Evolutionary conservation across 2,888 invertebrate species (phyloP), one percentile per base, ranked within the genome.

Genomic region (Stenolophus ochropezus): DNA sequence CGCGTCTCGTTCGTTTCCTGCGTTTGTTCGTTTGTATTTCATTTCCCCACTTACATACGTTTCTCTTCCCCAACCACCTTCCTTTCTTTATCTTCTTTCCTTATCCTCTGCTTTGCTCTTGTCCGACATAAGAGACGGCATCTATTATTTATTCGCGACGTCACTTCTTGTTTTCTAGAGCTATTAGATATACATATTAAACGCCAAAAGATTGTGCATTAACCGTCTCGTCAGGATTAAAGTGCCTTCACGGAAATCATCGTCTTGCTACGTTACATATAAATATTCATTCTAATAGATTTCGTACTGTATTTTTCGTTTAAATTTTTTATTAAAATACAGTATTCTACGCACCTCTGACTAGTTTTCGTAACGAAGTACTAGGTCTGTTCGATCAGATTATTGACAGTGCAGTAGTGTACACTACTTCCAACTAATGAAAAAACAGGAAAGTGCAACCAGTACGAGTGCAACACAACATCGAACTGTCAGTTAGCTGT

Each of bases 81-180:
- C 25, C 25, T 58, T 69, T 47, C 56, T 47, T 49, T 25, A 61
- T 61, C 49, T 56, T 80, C 42, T 73, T 27, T 71, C 20, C 56
- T 71, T 71, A 5, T 49, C 23, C 23, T 6, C 18, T 42, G 23
- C 16, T 14, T 71, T 71, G 25, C 71, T 23, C 42, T 18, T 33
- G 71, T 71, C 71, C 51, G 53, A 79, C 71, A 71, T 71, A 51
- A 49, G 53, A 79, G 73, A 73, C 53, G 80, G 47, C 58, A 80
- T 80, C 79, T 80, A 73, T 73, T 80, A 73, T 80, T 73, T 73
- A 80, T 80, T 73, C 56, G 73, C 53, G 73, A 80, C 80, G 42
- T 80, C 56, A 58, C 58, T 80, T 80, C 80, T 73, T 79, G 71
- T 71, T 71, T 79, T 53, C 53, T 8, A 69, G 71, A 71, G 80